Conservation (phyloP, 1,140 invertebrate species). For the Calosoma granatense region DNA sequence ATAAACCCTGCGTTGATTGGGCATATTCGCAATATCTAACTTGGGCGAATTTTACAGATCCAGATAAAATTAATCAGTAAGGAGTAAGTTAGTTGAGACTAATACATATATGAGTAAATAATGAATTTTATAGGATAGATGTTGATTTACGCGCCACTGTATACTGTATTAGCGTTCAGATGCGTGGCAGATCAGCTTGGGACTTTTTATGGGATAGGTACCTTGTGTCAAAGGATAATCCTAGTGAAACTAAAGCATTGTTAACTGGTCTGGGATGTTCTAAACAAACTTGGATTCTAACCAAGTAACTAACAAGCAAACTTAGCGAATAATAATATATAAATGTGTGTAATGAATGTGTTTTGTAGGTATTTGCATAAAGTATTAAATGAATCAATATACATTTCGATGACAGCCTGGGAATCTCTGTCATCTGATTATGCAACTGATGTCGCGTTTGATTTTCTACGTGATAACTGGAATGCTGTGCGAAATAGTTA, state of each 20-base stretch:
- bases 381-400: background rate
- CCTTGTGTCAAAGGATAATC: background rate
- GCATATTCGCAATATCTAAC: background rate
- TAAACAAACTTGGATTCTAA: background rate
- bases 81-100: too few relatives aligned
- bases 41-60: background rate
- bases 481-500: background rate
- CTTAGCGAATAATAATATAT: too few relatives aligned
- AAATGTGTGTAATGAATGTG: background rate
- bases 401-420: too few relatives aligned
- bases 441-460: background rate
- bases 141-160: background rate
- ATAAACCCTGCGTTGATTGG: slow-evolving; percentile 7
- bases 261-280: background rate
- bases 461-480: background rate
- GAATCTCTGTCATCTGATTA: background rate
- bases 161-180: background rate
- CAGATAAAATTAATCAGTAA: background rate
- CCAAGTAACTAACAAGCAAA: background rate
- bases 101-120: too few relatives aligned
- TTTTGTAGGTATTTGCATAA: background rate
- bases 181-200: background rate
- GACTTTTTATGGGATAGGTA: background rate
- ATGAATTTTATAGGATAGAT: background rate
- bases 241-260: background rate